phyloP scores from a whole-genome alignment of 2,797 vertebrate species.

The Pseudopleuronectes americanus region DNA sequence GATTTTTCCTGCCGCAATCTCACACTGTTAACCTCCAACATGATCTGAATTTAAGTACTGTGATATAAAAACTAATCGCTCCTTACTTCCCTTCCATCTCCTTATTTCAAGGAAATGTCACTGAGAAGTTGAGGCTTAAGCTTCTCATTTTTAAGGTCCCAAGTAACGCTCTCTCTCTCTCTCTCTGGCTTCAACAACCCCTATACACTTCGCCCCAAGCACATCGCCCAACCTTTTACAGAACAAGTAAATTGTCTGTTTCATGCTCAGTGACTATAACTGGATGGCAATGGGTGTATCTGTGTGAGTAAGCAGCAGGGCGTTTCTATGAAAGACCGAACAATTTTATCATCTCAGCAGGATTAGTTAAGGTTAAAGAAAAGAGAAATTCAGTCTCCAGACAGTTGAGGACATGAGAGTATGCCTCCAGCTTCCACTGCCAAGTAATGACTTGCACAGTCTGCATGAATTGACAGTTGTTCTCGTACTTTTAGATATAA shows the following conservation, averaged over 20 bases:
- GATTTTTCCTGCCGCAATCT: conserved; percentile 42
- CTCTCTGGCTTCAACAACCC: conserved; percentile 3
- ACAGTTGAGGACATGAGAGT: neutral
- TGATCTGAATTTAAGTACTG: conserved; percentile 25
- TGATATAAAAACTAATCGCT: conserved; percentile 29
- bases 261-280: conserved; percentile 18
- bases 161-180: conserved; percentile 1
- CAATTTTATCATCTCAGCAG: conserved; percentile 20
- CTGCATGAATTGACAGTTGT: conserved; percentile 9
- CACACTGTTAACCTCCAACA: conserved; percentile 32
- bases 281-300: conserved; percentile 31
- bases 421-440: conserved; percentile 7
- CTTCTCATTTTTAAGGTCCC: conserved; percentile 4
- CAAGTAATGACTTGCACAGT: conserved; percentile 9
- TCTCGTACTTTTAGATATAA: neutral
- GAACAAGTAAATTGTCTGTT: conserved; percentile 4
- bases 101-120: neutral
- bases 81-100: neutral
- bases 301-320: conserved; percentile 22
- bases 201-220: conserved; percentile 20
- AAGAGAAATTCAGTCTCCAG: conserved; percentile 6
- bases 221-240: conserved; percentile 7
- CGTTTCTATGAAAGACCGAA: conserved; percentile 20
- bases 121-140: neutral
- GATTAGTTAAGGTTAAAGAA: conserved; percentile 12